A percentile compares a stretch with the other conserved stretches of the same genome.
Conservation (phyloP, 2,113 vertebrate genomes). For the Symphodus melops region DNA sequence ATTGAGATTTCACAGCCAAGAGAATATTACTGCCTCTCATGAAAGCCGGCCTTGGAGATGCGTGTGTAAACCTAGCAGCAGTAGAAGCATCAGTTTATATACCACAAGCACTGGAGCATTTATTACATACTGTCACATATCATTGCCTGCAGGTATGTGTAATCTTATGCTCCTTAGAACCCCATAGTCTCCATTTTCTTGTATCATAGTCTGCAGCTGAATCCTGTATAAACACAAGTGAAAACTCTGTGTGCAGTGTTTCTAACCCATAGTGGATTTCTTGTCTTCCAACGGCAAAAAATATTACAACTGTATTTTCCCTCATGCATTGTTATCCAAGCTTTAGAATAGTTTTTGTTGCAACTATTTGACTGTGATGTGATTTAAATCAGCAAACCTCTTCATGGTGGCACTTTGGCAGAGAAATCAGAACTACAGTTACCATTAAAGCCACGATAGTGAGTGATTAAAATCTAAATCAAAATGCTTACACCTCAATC, state of each 20-base stretch:
- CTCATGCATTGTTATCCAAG: background rate
- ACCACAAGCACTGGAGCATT: slow-evolving; percentile 24
- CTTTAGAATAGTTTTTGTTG: background rate
- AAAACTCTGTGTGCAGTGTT: background rate
- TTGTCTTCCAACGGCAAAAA: background rate
- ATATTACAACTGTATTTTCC: background rate
- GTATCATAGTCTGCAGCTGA: background rate
- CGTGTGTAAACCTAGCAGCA: background rate
- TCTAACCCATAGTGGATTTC: too few relatives aligned
- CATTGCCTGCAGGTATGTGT: slow-evolving; percentile 45
- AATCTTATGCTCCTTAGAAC: slow-evolving; percentile 35
- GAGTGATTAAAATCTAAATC: background rate
- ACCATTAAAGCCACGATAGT: background rate
- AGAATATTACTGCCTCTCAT: slow-evolving; percentile 15
- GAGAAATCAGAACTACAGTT: background rate
- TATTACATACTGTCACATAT: slow-evolving; percentile 45
- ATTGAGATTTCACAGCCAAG: slow-evolving; percentile 2
- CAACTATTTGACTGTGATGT: background rate
- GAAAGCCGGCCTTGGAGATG: slow-evolving; percentile 24
- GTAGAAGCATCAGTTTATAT: slow-evolving; percentile 36
- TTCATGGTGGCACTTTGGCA: background rate
- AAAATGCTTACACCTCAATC: background rate
- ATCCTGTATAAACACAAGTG: background rate
- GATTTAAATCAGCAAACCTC: background rate
- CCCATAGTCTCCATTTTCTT: background rate